Evolutionary conservation across 2,888 invertebrate genomes (phyloP).

Genomic region (Exocentrus adspersus): DNA sequence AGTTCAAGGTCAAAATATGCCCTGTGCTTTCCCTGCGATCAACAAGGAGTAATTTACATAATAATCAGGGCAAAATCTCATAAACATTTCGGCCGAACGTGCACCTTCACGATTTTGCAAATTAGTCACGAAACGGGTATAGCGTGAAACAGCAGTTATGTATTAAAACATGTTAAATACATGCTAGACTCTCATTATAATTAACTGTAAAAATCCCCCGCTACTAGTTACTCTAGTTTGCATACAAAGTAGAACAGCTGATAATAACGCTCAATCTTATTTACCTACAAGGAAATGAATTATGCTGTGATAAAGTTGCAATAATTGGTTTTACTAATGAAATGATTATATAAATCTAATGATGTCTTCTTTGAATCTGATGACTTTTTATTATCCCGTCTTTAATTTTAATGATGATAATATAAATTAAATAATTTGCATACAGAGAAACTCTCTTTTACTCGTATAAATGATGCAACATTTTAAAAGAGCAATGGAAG

Average conservation of each 20-base stretch:
- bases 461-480: too few species aligned
- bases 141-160: constrained; percentile 22
- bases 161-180: not conserved
- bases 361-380: too few species aligned
- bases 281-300: not conserved
- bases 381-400: too few species aligned
- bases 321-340: not conserved
- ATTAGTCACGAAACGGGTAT: constrained; percentile 30
- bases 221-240: constrained; percentile 2
- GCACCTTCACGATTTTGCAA: constrained; percentile 20
- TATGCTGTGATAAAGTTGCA: not conserved
- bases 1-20: constrained; percentile 24
- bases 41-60: constrained; percentile 31
- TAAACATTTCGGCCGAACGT: constrained; percentile 29
- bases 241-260: constrained; percentile 2
- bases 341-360: not conserved
- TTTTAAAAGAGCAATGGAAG: too few species aligned
- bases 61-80: constrained; percentile 29
- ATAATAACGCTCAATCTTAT: not conserved
- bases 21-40: constrained; percentile 10
- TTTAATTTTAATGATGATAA: too few species aligned
- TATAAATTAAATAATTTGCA: too few species aligned
- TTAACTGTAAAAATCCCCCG: constrained; percentile 7
- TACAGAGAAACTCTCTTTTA: too few species aligned
- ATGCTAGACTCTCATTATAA: constrained; percentile 24